These are phyloP conservation scores for Chinchilla lanigera DNA, from an alignment of 2,113 vertebrate genomes.

Conservation along the genomic window DNA sequence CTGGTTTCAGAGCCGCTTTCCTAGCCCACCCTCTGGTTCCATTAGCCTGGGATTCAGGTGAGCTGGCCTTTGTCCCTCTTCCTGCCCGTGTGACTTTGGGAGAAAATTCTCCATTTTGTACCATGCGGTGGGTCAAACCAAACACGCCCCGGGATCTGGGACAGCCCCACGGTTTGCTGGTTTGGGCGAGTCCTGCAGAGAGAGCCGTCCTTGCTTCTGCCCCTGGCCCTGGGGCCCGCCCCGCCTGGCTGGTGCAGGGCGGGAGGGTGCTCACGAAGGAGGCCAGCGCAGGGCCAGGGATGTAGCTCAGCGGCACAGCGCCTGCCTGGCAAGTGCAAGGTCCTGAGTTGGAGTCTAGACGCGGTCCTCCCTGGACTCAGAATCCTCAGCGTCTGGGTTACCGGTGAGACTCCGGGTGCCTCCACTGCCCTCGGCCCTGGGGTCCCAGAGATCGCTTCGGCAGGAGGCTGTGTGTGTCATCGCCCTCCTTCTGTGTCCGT, in stretches of 20 bases:
- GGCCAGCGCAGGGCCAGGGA: background rate
- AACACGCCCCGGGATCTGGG: background rate
- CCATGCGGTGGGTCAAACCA: background rate
- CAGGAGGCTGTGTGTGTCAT: background rate
- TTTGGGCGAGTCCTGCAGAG: background rate
- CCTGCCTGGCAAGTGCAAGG: too few relatives aligned
- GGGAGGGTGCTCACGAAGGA: background rate
- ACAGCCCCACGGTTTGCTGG: background rate
- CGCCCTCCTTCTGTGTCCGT: background rate
- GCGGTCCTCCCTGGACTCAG: fast-evolving
- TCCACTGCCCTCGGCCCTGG: fast-evolving
- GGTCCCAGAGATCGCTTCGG: background rate
- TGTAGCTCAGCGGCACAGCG: too few relatives aligned
- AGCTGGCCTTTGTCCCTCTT: background rate
- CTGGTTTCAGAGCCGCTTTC: background rate
- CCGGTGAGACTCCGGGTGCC: background rate
- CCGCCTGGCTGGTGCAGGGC: background rate
- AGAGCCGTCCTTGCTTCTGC: background rate
- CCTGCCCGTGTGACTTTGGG: background rate
- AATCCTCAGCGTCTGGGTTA: background rate
- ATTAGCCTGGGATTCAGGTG: background rate
- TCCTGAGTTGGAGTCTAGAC: too few relatives aligned
- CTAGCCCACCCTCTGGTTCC: background rate
- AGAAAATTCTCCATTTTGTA: background rate
- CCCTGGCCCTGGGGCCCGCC: background rate